These are phyloP conservation scores for Anseranas semipalmata DNA, from an alignment of 2,113 vertebrate species.

Conservation along the genomic window DNA sequence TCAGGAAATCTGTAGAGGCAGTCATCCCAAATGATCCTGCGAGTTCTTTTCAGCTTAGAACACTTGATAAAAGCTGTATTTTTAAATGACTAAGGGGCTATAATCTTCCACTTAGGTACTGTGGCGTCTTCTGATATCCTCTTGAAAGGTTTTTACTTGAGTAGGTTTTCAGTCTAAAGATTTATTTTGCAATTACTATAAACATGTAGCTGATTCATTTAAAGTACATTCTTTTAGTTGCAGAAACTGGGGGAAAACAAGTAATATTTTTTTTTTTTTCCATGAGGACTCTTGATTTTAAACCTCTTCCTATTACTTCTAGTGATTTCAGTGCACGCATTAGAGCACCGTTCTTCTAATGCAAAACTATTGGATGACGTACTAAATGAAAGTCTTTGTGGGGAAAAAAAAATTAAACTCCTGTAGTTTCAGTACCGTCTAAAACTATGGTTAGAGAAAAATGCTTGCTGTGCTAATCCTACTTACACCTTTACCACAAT, in stretches of 20 bases:
- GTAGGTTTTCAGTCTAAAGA: background rate
- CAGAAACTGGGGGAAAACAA: background rate
- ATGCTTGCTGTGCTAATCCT: background rate
- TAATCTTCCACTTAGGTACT: background rate
- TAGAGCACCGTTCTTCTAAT: background rate
- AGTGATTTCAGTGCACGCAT: background rate
- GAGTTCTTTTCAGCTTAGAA: background rate
- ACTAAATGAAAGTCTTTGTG: background rate
- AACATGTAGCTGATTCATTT: background rate
- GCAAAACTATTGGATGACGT: background rate
- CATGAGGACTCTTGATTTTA: background rate
- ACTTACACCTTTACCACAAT: background rate
- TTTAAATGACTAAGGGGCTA: background rate
- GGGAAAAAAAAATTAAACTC: constrained; percentile 8
- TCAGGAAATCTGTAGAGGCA: background rate
- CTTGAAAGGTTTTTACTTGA: background rate
- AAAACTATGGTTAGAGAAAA: background rate
- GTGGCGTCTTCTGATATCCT: background rate
- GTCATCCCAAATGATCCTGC: background rate
- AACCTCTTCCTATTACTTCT: background rate
- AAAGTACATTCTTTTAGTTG: background rate
- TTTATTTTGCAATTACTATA: background rate
- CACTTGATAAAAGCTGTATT: background rate
- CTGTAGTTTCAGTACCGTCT: background rate
- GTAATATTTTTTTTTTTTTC: background rate